phyloP scores from a whole-genome alignment of 2,113 vertebrate species.

The Pygoscelis antarcticus region DNA sequence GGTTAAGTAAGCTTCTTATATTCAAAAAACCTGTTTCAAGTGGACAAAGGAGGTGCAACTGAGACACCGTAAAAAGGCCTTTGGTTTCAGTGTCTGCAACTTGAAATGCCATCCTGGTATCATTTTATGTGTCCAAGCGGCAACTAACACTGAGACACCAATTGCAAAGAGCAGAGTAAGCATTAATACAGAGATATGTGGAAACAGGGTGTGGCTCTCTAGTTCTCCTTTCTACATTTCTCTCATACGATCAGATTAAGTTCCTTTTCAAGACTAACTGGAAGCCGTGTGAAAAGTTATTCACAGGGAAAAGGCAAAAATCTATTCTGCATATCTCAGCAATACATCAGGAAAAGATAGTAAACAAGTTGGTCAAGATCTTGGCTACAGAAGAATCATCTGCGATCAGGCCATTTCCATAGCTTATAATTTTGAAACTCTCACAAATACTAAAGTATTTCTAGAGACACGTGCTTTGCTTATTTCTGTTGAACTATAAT shows the following conservation, averaged over 20 bases:
- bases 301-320: neutral
- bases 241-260: neutral
- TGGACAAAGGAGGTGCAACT: neutral
- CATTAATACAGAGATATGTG: neutral
- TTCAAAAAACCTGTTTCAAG: conserved; percentile 12
- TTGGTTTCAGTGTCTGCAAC: neutral
- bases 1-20: conserved; percentile 61
- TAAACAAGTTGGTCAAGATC: neutral
- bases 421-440: neutral
- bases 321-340: neutral
- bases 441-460: neutral
- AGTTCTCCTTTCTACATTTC: neutral
- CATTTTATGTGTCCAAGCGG: neutral
- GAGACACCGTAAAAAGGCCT: neutral
- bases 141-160: neutral
- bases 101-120: neutral
- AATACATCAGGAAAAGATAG: neutral
- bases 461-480: neutral
- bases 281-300: neutral
- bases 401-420: neutral
- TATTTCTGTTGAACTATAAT: neutral
- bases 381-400: neutral
- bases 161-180: neutral
- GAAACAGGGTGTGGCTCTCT: neutral
- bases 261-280: neutral